Base-by-base conservation (phyloP, 1,140 invertebrate species). In the Drosophila ohnishii region DNA sequence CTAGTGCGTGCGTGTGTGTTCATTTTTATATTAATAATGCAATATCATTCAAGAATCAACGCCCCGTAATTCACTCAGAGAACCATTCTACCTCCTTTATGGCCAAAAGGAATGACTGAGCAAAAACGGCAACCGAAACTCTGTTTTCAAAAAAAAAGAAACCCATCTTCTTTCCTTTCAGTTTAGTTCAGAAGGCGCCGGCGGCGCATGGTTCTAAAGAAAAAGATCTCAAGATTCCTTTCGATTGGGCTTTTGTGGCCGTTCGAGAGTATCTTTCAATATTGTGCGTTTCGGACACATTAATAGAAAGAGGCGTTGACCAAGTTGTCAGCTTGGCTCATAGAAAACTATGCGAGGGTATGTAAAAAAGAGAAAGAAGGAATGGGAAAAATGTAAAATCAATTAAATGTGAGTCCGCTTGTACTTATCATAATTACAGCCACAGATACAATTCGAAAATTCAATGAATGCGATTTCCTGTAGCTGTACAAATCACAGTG, bases 371-470 rank as follows among this genome's bases (percentile, higher is more conserved):
- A 10, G 4, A 19, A 7, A 13, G 5, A 6, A 6, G 22, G 8
- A 42, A 11, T 13, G 42, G 22, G 74, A 56, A 67, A 64, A 67
- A 72, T 74, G 80, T 76, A 56, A 87, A 83, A 87, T 87, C 84
- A 87, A 87, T 87, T 87, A 87, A 88, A 77, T 83, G 32, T 44
- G 53, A 65, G 77, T 75, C 53, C 56, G 53, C 55, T 70, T 83
- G 83, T 88, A 88, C 83, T 87, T 87, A 87, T 70, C 64, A 88
- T 87, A 87, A 87, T 87, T 87, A 87, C 80, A 87, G 79, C 62
- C 48, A 80, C 76, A 76, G 34, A 76, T 66, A 61, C 67, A 78
- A 75, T 50, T 75, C 44, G 51, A 75, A 64, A 63, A 34, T 77
- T 57, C 53, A 71, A 37, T 78, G 75, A 85, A 85, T 86, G 66